Evolutionary conservation across 2,797 vertebrate species (phyloP).

Genomic region (Thalassophryne amazonica): DNA sequence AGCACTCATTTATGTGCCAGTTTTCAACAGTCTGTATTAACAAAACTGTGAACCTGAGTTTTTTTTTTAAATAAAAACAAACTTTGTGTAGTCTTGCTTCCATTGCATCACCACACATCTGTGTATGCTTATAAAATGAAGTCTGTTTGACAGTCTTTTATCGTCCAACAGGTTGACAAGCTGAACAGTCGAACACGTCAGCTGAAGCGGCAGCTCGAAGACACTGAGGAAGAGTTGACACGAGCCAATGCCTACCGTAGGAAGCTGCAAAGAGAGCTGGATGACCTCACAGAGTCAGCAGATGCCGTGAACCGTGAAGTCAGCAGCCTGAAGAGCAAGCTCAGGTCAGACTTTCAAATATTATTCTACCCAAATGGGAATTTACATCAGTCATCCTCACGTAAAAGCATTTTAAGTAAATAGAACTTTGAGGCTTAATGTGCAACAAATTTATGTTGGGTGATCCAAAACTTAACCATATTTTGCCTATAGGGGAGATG

Average conservation of each 20-base stretch:
- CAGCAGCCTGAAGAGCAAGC: constrained; percentile 89
- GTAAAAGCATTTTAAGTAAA: neutral
- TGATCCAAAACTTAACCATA: too few species aligned
- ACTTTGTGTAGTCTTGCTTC: too few species aligned
- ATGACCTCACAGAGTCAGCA: constrained; percentile 86
- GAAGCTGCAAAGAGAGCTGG: constrained; percentile 93
- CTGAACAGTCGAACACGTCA: constrained; percentile 89
- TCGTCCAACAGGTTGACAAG: constrained; percentile 91
- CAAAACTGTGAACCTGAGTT: too few species aligned
- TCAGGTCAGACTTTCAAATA: constrained; percentile 71
- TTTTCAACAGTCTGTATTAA: too few species aligned
- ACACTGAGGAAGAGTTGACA: constrained; percentile 92
- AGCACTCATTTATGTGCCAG: too few species aligned
- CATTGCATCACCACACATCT: too few species aligned
- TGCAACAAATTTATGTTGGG: too few species aligned
- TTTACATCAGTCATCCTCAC: neutral
- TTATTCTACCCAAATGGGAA: neutral
- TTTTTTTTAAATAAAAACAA: too few species aligned
- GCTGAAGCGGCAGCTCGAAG: constrained; percentile 94
- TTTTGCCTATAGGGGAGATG: too few species aligned
- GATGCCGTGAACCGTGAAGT: constrained; percentile 91
- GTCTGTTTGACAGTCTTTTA: too few species aligned
- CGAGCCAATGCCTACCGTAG: constrained; percentile 89
- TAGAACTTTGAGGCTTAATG: too few species aligned
- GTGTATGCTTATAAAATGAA: too few species aligned